phyloP scores from a whole-genome alignment of 1,140 invertebrate species.

The Eriosoma lanigerum region DNA sequence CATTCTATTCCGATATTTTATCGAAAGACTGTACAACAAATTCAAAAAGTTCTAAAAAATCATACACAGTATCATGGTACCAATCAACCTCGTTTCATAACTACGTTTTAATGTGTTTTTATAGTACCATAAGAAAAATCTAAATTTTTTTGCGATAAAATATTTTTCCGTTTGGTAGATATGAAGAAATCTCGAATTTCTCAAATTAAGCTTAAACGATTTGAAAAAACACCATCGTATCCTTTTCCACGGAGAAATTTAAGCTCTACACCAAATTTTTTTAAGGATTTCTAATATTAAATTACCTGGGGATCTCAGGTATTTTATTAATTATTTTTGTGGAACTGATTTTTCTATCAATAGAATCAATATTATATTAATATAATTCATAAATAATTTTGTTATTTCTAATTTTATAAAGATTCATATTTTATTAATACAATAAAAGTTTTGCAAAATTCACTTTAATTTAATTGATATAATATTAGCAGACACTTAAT shows the following conservation, averaged over 20 bases:
- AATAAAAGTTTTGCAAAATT: too few relatives aligned
- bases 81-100: not conserved
- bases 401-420: too few relatives aligned
- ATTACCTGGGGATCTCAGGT: too few relatives aligned
- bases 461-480: too few relatives aligned
- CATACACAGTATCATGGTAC: not conserved
- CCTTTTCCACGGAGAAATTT: slow-evolving; percentile 54
- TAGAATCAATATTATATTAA: too few relatives aligned
- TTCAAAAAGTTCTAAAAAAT: not conserved
- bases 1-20: not conserved
- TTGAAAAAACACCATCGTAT: slow-evolving; percentile 55
- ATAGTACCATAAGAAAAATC: slow-evolving; percentile 9
- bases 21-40: not conserved
- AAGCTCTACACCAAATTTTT: not conserved
- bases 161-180: not conserved
- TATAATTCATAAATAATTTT: too few relatives aligned
- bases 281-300: too few relatives aligned
- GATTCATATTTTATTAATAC: too few relatives aligned
- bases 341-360: too few relatives aligned
- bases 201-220: not conserved
- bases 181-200: slow-evolving; percentile 15
- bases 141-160: slow-evolving; percentile 20
- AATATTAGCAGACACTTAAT: too few relatives aligned
- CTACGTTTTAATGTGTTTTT: not conserved
- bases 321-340: too few relatives aligned